Conservation (phyloP, 1,140 invertebrate genomes). For the Cyrtorhinus lividipennis region DNA sequence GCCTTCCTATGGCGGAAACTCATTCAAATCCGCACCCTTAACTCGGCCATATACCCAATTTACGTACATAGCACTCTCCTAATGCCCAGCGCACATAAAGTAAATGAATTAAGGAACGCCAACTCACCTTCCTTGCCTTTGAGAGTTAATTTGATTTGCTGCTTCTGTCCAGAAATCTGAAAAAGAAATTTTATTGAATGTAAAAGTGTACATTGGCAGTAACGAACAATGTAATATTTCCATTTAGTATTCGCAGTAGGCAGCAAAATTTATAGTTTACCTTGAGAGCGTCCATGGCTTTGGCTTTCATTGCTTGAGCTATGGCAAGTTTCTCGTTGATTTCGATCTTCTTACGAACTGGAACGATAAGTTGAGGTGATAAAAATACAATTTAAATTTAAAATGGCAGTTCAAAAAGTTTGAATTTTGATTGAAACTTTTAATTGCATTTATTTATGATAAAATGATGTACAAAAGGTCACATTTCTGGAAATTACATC, state of each 20-base stretch:
- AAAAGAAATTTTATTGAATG: constrained; percentile 11
- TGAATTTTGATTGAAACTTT: no score
- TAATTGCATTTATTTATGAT: no score
- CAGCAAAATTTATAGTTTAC: constrained; percentile 23
- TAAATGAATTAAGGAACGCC: background rate
- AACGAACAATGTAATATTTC: background rate
- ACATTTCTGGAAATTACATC: no score
- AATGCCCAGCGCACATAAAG: no score
- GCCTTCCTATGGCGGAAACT: no score
- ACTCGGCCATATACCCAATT: no score
- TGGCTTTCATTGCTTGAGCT: constrained; percentile 27
- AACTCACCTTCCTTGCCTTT: constrained; percentile 29
- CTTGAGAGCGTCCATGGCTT: constrained; percentile 36
- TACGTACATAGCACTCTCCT: no score
- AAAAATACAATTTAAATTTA: constrained; percentile 9
- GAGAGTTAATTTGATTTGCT: constrained; percentile 55
- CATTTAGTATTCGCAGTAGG: no score
- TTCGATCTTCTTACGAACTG: constrained; percentile 34
- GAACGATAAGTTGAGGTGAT: no score
- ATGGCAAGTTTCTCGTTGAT: constrained; percentile 29
- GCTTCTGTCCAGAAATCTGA: constrained; percentile 41
- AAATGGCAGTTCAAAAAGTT: background rate
- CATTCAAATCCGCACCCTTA: no score
- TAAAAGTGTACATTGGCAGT: no score
- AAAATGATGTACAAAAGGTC: no score